phyloP scores from a whole-genome alignment of 2,113 vertebrate genomes.

The Grus americana region DNA sequence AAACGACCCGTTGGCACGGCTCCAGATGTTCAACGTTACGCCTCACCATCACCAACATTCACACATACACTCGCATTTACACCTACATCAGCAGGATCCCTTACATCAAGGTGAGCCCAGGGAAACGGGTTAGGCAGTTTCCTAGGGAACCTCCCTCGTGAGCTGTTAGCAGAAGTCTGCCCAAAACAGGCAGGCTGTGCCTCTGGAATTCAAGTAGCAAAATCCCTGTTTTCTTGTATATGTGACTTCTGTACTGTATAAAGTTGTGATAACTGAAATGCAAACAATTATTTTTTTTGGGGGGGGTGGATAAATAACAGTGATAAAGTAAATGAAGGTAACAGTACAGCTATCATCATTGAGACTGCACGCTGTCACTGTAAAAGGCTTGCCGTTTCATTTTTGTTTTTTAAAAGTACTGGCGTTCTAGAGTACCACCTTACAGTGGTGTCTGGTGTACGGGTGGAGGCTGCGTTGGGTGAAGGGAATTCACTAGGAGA shows the following conservation, averaged over 20 bases:
- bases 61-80: slow-evolving; percentile 98
- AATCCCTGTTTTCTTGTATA: fast-evolving
- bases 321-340: background rate
- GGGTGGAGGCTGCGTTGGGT: background rate
- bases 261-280: background rate
- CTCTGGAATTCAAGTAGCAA: fast-evolving
- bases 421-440: background rate
- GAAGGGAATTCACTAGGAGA: background rate
- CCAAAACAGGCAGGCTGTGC: fast-evolving
- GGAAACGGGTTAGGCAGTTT: fast-evolving
- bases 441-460: background rate
- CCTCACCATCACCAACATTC: slow-evolving; percentile 99
- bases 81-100: slow-evolving; percentile 98
- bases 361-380: background rate
- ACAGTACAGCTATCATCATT: fast-evolving
- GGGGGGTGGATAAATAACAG: background rate
- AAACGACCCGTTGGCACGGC: slow-evolving; percentile 92
- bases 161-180: background rate
- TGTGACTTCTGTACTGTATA: background rate
- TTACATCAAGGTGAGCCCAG: slow-evolving; percentile 92
- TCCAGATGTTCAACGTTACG: slow-evolving; percentile 99
- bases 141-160: fast-evolving
- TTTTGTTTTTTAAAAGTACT: background rate
- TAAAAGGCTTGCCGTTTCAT: background rate
- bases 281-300: background rate